Evolutionary conservation across 2,113 vertebrate species (phyloP).

Genomic region (Echinops telfairi): DNA sequence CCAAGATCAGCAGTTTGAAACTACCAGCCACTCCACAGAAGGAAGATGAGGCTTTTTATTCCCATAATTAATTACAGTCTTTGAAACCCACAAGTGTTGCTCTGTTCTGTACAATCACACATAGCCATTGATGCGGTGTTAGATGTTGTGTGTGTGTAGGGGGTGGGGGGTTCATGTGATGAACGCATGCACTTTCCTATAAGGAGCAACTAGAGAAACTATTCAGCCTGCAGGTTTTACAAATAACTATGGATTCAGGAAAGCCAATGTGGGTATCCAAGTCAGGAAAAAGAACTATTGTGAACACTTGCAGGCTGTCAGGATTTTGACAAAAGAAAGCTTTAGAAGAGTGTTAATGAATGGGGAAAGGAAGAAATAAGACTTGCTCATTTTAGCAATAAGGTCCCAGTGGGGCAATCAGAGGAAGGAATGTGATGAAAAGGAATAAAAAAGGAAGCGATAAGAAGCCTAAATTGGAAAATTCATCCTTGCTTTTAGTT

Average conservation of each 20-base stretch:
- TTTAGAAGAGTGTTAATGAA: slow-evolving; percentile 8
- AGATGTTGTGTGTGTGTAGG: neutral
- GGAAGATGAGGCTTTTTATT: too few relatives aligned
- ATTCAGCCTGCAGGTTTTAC: neutral
- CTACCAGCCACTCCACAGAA: too few relatives aligned
- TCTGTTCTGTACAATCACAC: too few relatives aligned
- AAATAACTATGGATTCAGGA: slow-evolving; percentile 5
- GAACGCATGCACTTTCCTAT: neutral
- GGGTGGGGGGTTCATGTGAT: neutral
- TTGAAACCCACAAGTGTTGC: too few relatives aligned
- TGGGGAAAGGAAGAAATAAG: neutral
- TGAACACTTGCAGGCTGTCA: neutral
- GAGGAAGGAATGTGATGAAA: slow-evolving; percentile 49
- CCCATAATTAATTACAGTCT: too few relatives aligned
- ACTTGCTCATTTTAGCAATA: neutral
- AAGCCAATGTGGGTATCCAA: neutral
- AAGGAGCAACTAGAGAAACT: neutral
- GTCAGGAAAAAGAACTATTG: neutral
- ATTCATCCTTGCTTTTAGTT: neutral
- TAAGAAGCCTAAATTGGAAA: neutral
- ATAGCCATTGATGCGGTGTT: too few relatives aligned
- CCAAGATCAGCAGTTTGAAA: too few relatives aligned
- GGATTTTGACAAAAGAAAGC: slow-evolving; percentile 9
- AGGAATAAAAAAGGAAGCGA: slow-evolving; percentile 5
- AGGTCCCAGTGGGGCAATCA: neutral